phyloP scores from a whole-genome alignment of 2,797 vertebrate species.

The Sebastes miniatus region DNA sequence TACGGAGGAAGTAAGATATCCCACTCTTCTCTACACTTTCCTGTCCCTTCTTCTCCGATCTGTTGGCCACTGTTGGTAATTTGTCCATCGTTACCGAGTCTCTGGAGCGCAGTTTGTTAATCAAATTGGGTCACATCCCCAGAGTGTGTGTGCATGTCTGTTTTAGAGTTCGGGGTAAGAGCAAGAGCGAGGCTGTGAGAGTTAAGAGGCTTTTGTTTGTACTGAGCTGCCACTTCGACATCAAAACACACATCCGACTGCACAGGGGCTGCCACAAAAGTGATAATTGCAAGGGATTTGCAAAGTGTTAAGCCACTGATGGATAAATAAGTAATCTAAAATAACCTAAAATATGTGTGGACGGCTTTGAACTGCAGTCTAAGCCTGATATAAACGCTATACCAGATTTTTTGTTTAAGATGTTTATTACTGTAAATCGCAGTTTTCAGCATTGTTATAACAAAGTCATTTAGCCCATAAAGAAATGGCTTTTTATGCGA shows the following conservation, averaged over 20 bases:
- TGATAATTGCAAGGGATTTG: slow-evolving; percentile 54
- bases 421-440: neutral
- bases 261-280: slow-evolving; percentile 21
- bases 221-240: slow-evolving; percentile 15
- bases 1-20: neutral
- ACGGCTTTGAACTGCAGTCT: neutral
- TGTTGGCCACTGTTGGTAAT: slow-evolving; percentile 30
- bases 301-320: slow-evolving; percentile 40
- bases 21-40: neutral
- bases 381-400: neutral
- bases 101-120: slow-evolving; percentile 65
- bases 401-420: neutral
- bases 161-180: slow-evolving; percentile 1
- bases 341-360: neutral
- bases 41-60: slow-evolving; percentile 35
- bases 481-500: neutral
- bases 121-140: slow-evolving; percentile 67
- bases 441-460: neutral
- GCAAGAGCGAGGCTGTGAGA: slow-evolving; percentile 12
- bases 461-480: neutral
- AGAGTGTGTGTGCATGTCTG: slow-evolving; percentile 23
- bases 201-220: slow-evolving; percentile 60
- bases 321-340: slow-evolving; percentile 28
- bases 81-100: slow-evolving; percentile 43
- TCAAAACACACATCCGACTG: slow-evolving; percentile 43